A percentile compares a stretch with the other conserved stretches of the same genome.
These are phyloP conservation scores for Echinops telfairi DNA, from an alignment of 2,113 vertebrate species.

Conservation along the genomic window DNA sequence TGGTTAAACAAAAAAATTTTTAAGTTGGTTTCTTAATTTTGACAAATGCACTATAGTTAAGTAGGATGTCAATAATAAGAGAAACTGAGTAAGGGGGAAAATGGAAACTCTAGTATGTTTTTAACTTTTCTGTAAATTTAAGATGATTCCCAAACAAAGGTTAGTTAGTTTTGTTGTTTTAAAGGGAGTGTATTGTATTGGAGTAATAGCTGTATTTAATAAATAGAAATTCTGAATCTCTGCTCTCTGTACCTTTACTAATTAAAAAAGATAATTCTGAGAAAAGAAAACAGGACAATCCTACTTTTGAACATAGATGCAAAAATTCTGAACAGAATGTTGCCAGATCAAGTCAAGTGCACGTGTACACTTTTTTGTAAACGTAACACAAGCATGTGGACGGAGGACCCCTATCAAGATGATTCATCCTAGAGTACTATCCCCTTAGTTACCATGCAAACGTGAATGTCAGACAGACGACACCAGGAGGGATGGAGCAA, in stretches of 20 bases:
- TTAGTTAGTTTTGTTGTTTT: not conserved
- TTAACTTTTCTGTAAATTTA: not conserved
- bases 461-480: not conserved
- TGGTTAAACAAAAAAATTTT: too few species aligned
- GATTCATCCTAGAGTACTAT: not conserved
- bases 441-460: not conserved
- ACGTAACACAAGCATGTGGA: not conserved
- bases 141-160: not conserved
- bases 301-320: not conserved
- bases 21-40: not conserved
- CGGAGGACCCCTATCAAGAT: not conserved
- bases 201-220: not conserved
- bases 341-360: not conserved
- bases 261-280: slow-evolving; percentile 35
- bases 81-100: not conserved
- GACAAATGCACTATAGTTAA: not conserved
- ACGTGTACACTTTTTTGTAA: not conserved
- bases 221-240: slow-evolving; percentile 4
- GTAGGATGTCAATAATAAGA: not conserved
- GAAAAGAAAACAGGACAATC: not conserved
- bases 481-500: not conserved
- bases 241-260: not conserved
- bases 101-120: not conserved
- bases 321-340: slow-evolving; percentile 23
- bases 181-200: not conserved